Percentiles rank a stretch among this genome's conserved stretches.
These are phyloP conservation scores for Poecilus cupreus DNA, from an alignment of 2,888 invertebrate species.

Conservation along the genomic window DNA sequence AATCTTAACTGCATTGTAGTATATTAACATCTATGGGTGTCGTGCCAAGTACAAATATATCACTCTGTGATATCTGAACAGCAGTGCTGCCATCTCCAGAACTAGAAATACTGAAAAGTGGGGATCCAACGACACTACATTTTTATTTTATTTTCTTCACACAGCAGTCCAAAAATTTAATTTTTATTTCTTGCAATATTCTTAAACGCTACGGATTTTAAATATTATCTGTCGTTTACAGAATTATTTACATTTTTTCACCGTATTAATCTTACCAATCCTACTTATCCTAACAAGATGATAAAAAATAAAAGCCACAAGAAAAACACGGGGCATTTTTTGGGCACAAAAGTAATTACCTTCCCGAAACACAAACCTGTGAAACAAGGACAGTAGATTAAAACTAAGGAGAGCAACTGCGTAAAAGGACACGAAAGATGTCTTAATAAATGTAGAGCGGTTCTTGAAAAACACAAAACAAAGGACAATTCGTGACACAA, in stretches of 20 bases:
- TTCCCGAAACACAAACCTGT: background rate
- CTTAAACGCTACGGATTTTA: no score
- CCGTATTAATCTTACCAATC: conserved; percentile 20
- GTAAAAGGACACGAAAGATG: conserved; percentile 18
- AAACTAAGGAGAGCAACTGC: conserved; percentile 3
- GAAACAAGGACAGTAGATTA: conserved; percentile 1
- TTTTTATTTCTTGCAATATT: no score
- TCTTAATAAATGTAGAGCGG: conserved; percentile 42
- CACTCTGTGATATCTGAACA: background rate
- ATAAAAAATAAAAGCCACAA: conserved; percentile 31
- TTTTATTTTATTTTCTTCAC: no score
- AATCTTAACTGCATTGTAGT: no score
- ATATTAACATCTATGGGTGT: no score
- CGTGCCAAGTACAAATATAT: background rate
- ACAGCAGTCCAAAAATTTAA: no score
- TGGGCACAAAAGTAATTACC: conserved; percentile 13
- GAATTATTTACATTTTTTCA: no score
- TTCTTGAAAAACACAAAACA: conserved; percentile 31
- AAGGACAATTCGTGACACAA: conserved; percentile 29
- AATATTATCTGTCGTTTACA: no score
- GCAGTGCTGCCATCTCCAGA: background rate
- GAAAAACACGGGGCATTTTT: conserved; percentile 4
- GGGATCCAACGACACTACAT: background rate
- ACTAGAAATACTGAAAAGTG: background rate
- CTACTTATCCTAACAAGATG: conserved; percentile 10